Conservation (phyloP, 2,113 vertebrate species). For the Panthera uncia region DNA sequence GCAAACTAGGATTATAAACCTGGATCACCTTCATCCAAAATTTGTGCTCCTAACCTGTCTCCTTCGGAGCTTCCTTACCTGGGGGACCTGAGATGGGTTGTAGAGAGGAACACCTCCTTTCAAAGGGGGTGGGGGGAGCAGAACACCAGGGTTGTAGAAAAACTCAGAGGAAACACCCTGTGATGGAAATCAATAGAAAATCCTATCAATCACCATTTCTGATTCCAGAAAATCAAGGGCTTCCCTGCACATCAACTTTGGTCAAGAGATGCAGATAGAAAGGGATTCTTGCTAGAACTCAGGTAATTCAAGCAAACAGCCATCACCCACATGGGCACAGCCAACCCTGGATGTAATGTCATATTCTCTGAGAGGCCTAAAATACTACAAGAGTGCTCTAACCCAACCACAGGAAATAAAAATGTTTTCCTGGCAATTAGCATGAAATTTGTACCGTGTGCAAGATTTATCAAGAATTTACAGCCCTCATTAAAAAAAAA, state of each 20-base stretch:
- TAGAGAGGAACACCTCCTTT: conserved; percentile 80
- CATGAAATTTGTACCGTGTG: background rate
- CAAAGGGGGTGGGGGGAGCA: conserved; percentile 19
- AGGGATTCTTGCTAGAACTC: background rate
- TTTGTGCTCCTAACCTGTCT: background rate
- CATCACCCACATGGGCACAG: background rate
- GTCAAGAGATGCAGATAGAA: background rate
- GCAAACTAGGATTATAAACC: background rate
- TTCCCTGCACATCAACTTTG: background rate
- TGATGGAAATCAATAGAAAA: background rate
- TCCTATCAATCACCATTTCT: fast-evolving
- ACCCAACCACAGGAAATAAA: background rate
- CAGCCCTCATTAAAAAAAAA: background rate
- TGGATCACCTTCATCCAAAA: background rate
- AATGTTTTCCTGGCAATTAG: background rate
- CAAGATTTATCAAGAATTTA: background rate
- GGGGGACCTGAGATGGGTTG: conserved; percentile 81
- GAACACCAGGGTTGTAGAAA: background rate
- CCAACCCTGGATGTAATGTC: background rate
- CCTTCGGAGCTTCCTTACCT: conserved; percentile 71
- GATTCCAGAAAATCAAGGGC: background rate
- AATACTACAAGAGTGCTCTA: background rate
- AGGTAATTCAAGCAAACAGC: background rate
- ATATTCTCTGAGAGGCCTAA: background rate
- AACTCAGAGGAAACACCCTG: background rate